Base-by-base conservation (phyloP, 2,113 vertebrate species). In the Puffinus mauretanicus region DNA sequence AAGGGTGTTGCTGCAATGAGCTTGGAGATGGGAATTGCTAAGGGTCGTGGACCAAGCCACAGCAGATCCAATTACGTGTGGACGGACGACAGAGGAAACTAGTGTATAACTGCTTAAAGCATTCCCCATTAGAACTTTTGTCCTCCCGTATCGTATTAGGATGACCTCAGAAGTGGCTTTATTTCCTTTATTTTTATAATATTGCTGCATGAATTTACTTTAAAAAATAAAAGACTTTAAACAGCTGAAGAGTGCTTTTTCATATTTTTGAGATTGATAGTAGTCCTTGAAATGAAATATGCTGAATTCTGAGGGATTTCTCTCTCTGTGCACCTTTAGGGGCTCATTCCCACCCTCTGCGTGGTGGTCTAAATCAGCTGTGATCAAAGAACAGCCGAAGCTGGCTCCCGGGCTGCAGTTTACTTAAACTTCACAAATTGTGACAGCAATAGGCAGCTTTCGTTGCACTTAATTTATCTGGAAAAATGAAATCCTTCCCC, bases 261-360 rank as follows among this genome's bases (percentile, higher is more conserved):
- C 13, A 16, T 27, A 9, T 8, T 83, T 93, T 82, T 66, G 58
- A 92, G 46, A 24, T 10, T 29, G 52, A 16, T 21, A 14, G 7
- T 84, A 81, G 38, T 26, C 86, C 42, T 73, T 57, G 13, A 9
- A 36, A 22, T 65, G 34, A 65, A 72, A 77, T 70, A 13, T 11
- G 3, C 54, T 7, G 8, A 80, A 80, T 80, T 85, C 25, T 22
- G 54, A 36, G 49, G 29, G 27, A 42, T 80, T 90, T 61, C 11
- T 85, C 27, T 58, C 57, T 67, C 30, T 65, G 22, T 36, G 46
- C 25, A 25, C 20, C 17, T 88, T 75, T 16, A 64, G 64, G 26
- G 61, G 7, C 21, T 71, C 47, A 27, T 52, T 90, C 27, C 26
- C 14, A 24, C 21, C 12, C 18, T 38, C 11, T 0, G 0, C 54